Evolutionary conservation across 1,140 invertebrate species (phyloP).

Genomic region (Cotesia chilonis): DNA sequence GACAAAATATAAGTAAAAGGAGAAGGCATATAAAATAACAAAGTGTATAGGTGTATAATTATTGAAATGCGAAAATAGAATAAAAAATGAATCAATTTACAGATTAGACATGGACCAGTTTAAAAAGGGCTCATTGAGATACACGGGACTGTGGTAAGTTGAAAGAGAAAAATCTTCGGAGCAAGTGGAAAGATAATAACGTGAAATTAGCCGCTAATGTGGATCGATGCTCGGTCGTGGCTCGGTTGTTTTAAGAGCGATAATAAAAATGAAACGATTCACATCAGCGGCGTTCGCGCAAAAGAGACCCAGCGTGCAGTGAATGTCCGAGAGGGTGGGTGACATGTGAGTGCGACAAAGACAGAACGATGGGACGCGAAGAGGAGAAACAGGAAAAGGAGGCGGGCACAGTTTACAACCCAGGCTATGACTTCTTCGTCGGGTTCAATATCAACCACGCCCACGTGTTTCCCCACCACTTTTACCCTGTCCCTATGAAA

Average conservation of each 20-base stretch:
- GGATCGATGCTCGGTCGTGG: constrained; percentile 57
- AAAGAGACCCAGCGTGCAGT: constrained; percentile 11
- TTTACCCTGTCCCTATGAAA: constrained; percentile 32
- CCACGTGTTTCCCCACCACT: constrained; percentile 40
- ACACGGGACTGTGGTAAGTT: constrained; percentile 44
- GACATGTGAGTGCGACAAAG: neutral
- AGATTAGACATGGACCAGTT: neutral
- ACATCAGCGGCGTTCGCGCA: constrained; percentile 29
- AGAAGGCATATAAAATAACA: neutral
- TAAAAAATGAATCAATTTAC: constrained; percentile 5
- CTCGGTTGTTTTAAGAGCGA: constrained; percentile 57
- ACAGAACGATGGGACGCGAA: no score
- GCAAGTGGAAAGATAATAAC: constrained; percentile 53
- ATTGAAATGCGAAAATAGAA: neutral
- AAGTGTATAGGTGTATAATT: neutral
- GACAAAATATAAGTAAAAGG: neutral
- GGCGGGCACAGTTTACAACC: constrained; percentile 37
- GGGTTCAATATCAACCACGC: constrained; percentile 47
- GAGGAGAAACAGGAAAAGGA: constrained; percentile 37
- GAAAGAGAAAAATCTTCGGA: constrained; percentile 57
- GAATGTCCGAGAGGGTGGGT: constrained; percentile 9
- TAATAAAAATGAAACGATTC: constrained; percentile 65
- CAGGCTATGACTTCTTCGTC: constrained; percentile 47
- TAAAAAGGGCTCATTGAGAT: constrained; percentile 10
- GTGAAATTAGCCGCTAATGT: constrained; percentile 64